Percentiles rank a stretch among this genome's conserved stretches.
These are phyloP conservation scores for Polyommatus iphigenia DNA, from an alignment of 2,888 invertebrate species.

Conservation along the genomic window DNA sequence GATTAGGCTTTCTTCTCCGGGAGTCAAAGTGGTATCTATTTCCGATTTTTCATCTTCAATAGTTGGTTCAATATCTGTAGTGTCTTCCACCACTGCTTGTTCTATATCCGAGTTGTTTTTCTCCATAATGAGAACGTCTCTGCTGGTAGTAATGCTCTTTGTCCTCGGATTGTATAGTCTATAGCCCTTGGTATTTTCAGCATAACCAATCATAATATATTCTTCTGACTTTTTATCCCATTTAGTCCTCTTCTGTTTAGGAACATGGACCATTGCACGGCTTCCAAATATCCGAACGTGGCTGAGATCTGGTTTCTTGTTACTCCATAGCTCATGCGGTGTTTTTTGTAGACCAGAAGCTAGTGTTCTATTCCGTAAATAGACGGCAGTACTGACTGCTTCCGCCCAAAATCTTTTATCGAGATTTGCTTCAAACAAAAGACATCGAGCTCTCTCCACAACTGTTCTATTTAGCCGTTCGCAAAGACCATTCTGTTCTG, in stretches of 20 bases:
- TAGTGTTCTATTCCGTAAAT: slow-evolving; percentile 38
- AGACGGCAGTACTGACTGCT: slow-evolving; percentile 36
- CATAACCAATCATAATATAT: too few relatives aligned
- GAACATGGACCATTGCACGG: slow-evolving; percentile 41
- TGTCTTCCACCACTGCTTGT: slow-evolving; percentile 30
- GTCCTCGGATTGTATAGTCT: slow-evolving; percentile 33
- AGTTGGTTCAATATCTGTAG: slow-evolving; percentile 16
- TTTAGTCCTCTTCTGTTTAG: slow-evolving; percentile 39
- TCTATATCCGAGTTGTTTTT: slow-evolving; percentile 23
- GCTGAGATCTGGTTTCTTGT: slow-evolving; percentile 39
- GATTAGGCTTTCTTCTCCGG: slow-evolving; percentile 24
- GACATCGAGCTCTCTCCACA: slow-evolving; percentile 27
- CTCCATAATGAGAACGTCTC: slow-evolving; percentile 39
- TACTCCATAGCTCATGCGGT: slow-evolving; percentile 42
- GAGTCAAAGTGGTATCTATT: slow-evolving; percentile 30
- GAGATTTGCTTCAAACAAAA: slow-evolving; percentile 30
- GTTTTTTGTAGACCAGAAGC: slow-evolving; percentile 40
- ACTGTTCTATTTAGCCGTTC: slow-evolving; percentile 29
- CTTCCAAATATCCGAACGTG: slow-evolving; percentile 37
- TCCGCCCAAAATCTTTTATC: slow-evolving; percentile 35
- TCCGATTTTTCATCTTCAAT: neutral
- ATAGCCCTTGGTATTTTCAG: too few relatives aligned
- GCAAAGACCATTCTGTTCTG: slow-evolving; percentile 32
- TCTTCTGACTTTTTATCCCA: slow-evolving; percentile 39
- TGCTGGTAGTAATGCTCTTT: slow-evolving; percentile 35